These are phyloP conservation scores for Phaethon lepturus DNA, from an alignment of 2,113 vertebrate genomes.

Conservation along the genomic window DNA sequence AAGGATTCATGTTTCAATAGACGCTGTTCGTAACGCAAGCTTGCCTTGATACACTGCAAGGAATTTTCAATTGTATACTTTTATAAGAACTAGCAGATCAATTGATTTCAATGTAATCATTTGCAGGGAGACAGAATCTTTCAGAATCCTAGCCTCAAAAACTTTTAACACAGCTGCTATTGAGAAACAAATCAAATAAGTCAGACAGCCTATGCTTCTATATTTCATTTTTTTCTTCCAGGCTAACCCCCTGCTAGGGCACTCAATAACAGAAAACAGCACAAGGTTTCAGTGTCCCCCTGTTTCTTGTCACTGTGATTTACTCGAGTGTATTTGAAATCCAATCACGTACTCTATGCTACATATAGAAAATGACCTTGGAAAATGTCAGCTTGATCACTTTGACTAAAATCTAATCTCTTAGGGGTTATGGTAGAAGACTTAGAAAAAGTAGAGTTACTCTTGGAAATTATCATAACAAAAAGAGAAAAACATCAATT, in stretches of 20 bases:
- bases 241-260: constrained; percentile 69
- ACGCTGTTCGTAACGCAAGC: not conserved
- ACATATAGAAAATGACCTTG: constrained; percentile 76
- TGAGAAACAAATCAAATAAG: constrained; percentile 72
- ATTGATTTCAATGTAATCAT: constrained; percentile 60
- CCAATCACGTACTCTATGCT: constrained; percentile 60
- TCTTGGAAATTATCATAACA: constrained; percentile 65
- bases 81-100: constrained; percentile 48
- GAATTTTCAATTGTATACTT: constrained; percentile 34
- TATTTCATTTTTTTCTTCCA: constrained; percentile 52
- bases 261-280: constrained; percentile 73
- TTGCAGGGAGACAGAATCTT: constrained; percentile 48
- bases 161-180: constrained; percentile 74
- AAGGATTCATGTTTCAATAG: constrained; percentile 33
- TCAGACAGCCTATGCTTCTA: constrained; percentile 43
- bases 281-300: constrained; percentile 66
- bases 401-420: constrained; percentile 73
- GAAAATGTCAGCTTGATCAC: constrained; percentile 73
- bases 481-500: constrained; percentile 56
- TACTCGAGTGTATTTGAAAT: constrained; percentile 65
- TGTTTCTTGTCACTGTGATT: constrained; percentile 65
- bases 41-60: not conserved
- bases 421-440: constrained; percentile 55
- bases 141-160: constrained; percentile 42
- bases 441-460: constrained; percentile 45